Conservation (phyloP, 2,888 invertebrate genomes). For the Camptogramma bilineatum region DNA sequence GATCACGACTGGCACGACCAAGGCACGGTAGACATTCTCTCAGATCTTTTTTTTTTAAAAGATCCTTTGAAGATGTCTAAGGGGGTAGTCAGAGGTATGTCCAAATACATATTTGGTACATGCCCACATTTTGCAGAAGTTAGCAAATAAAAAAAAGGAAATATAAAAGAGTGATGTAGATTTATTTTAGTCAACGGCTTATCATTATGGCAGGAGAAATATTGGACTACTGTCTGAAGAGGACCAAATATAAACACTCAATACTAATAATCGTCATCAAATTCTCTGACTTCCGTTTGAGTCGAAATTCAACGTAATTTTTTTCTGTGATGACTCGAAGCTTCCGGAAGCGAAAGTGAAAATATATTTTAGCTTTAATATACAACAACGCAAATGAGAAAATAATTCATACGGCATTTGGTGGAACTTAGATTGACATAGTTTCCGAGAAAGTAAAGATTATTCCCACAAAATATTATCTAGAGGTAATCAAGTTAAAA, state of each 20-base stretch:
- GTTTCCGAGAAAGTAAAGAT: conserved; percentile 19
- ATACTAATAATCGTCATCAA: not conserved
- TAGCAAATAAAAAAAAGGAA: not conserved
- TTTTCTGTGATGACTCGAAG: not conserved
- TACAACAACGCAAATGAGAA: conserved; percentile 7
- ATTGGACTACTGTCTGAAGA: too few relatives aligned
- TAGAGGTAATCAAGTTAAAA: not conserved
- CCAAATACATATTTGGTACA: too few relatives aligned
- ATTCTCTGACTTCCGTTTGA: not conserved
- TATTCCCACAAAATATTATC: conserved; percentile 7
- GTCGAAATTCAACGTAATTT: not conserved
- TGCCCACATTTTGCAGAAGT: too few relatives aligned
- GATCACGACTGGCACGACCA: too few relatives aligned
- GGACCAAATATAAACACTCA: too few relatives aligned
- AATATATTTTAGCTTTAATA: not conserved
- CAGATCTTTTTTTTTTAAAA: too few relatives aligned
- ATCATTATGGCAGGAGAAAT: too few relatives aligned
- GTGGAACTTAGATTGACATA: conserved; percentile 11
- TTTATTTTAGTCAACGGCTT: not conserved
- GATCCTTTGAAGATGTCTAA: too few relatives aligned
- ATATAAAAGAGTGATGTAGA: not conserved
- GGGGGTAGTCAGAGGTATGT: too few relatives aligned
- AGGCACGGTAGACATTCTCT: too few relatives aligned
- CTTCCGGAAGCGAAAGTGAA: not conserved
- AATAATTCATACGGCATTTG: conserved; percentile 18